Evolutionary conservation across 1,140 invertebrate species (phyloP), one percentile per base, ranked within the genome.

Genomic region (Neodiprion lecontei): DNA sequence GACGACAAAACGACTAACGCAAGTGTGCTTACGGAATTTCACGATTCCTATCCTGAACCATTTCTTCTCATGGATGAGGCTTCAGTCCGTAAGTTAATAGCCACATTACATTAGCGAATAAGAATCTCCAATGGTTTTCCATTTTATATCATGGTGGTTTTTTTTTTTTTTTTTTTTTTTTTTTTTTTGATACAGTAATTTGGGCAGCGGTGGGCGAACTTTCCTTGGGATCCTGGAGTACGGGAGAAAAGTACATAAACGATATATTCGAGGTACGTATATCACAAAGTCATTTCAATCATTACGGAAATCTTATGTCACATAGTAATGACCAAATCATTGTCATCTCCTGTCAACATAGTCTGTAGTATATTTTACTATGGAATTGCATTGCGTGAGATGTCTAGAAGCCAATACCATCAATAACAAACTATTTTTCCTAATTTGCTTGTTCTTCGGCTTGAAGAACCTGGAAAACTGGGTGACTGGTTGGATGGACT

Each of bases 31-130:
- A 86, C 90, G 49, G 67, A 83, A 8, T 90, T 90, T 2, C 91
- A 92, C 80, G 77, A 89, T 10, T 79, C 86, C 7, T 91, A 91
- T 83, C 94, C 95, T 0, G 88, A 95, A 50, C 92, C 94, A 78
- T 92, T 96, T 79, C 85, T 96, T 21, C 78, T 98, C 0, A 90
- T 90, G n/a, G 95, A 95, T 0, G 96, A 97, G 86, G 94, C 95
- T 9, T 94, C 93, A 80, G 85, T 89, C 72, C 93, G 94, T 88
- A 85, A 87, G 76, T 12, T 70, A 76, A 84, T 7, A 91, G 90
- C 7, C 91, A 92, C 79, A 80, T 89, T 14, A 80, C 85, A 14
- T 91, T 91, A 83, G 94, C 95, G 0, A 88, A 94, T 65, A 92
- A 94, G 79, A 92, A 96, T 79, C 85, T 96, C 7, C 77, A 88